Percentiles rank a stretch among this genome's conserved stretches.
Evolutionary conservation across 2,888 invertebrate species (phyloP).

Genomic region (Sympetrum striolatum): DNA sequence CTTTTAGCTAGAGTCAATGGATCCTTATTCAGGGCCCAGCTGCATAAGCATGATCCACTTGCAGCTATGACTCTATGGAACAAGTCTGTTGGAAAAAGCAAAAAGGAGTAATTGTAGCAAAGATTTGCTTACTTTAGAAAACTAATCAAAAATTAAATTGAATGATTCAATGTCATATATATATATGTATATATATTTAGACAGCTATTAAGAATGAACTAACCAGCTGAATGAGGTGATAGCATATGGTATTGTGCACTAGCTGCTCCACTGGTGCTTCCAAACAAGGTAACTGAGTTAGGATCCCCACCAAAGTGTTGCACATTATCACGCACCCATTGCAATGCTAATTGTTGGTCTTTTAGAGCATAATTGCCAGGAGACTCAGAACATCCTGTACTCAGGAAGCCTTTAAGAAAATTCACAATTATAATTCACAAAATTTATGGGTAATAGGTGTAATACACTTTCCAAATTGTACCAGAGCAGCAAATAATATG

Average conservation of each 20-base stretch:
- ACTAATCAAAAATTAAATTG: no score
- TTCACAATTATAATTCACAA: not conserved
- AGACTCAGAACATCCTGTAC: conserved; percentile 46
- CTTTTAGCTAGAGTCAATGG: not conserved
- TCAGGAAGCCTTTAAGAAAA: conserved; percentile 47
- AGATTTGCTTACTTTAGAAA: no score
- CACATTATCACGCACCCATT: conserved; percentile 47
- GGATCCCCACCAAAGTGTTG: conserved; percentile 47
- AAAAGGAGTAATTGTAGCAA: no score
- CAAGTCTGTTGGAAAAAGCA: not conserved
- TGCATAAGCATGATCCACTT: not conserved
- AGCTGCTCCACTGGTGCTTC: conserved; percentile 48
- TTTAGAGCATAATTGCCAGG: conserved; percentile 47
- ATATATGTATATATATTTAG: no score
- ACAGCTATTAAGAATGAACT: not conserved
- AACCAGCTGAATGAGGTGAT: conserved; percentile 46
- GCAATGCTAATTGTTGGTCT: conserved; percentile 46
- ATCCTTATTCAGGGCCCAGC: not conserved
- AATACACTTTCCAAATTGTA: no score
- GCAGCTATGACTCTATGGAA: not conserved
- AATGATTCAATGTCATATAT: no score
- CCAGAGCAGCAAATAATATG: no score
- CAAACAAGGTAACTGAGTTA: conserved; percentile 48
- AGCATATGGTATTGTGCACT: conserved; percentile 44
- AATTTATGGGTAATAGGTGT: not conserved